A percentile compares a stretch with the other conserved stretches of the same genome.
Conservation (phyloP, 2,113 vertebrate genomes). For the Mixornis gularis region DNA sequence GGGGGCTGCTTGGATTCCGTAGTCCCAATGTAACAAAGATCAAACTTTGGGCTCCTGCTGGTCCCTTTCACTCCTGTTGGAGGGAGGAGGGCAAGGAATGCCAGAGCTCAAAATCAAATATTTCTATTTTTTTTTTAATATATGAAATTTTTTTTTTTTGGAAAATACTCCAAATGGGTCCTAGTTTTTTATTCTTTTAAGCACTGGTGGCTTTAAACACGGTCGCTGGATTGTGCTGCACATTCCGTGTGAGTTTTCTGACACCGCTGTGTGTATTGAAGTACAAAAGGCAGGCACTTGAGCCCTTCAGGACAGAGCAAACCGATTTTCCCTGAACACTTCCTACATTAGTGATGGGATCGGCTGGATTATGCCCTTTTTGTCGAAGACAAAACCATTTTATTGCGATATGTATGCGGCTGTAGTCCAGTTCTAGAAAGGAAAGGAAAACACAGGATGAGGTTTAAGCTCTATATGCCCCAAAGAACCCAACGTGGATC, state of each 20-base stretch:
- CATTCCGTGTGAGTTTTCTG: background rate
- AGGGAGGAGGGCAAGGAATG: background rate
- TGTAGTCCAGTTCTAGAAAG: background rate
- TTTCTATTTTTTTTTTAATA: background rate
- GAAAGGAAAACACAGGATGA: background rate
- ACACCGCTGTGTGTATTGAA: background rate
- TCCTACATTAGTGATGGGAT: background rate
- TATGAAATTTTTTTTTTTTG: background rate
- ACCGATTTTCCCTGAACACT: background rate
- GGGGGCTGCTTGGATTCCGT: slow-evolving; percentile 22
- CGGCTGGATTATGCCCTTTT: background rate
- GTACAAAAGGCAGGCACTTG: background rate
- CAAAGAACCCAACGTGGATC: background rate
- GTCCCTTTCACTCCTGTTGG: background rate
- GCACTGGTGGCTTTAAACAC: background rate
- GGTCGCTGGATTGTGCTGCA: background rate
- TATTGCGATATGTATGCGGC: background rate
- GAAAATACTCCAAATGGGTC: background rate
- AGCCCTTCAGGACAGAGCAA: background rate
- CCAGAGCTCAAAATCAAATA: background rate
- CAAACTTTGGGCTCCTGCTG: slow-evolving; percentile 35
- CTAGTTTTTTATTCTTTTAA: background rate
- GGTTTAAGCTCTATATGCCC: background rate
- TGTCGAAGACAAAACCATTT: background rate
- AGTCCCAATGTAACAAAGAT: slow-evolving; percentile 69